Evolutionary conservation across 2,797 vertebrate genomes (phyloP).

Genomic region (Pangasius sanitwongsei): DNA sequence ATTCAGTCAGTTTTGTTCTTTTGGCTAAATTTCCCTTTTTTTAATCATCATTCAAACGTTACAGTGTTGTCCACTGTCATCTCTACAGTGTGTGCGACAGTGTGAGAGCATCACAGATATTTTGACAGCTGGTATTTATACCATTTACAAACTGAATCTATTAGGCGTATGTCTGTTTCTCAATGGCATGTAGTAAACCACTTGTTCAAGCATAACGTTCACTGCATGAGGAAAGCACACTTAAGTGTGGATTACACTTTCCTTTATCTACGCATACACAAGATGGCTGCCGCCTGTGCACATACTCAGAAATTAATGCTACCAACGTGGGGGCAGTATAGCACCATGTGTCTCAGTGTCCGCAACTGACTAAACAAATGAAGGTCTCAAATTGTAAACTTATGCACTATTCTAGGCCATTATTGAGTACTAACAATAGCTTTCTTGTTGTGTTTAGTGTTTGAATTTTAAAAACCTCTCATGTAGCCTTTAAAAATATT

Average conservation of each 20-base stretch:
- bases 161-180: neutral
- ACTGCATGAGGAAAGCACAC: neutral
- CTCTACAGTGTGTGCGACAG: neutral
- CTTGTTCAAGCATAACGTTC: slow-evolving; percentile 7
- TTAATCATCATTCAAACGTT: neutral
- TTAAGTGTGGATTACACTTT: neutral
- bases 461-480: neutral
- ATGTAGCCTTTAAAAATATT: neutral
- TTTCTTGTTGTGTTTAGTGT: neutral
- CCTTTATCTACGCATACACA: neutral
- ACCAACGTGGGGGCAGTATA: neutral
- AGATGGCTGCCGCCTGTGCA: neutral
- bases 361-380: neutral
- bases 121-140: neutral
- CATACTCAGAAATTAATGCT: neutral
- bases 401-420: neutral
- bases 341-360: too few species aligned
- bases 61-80: neutral
- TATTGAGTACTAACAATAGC: neutral
- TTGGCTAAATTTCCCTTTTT: neutral
- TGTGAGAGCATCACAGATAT: neutral
- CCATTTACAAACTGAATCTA: neutral
- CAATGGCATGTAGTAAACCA: neutral
- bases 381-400: neutral
- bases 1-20: slow-evolving; percentile 5